phyloP scores from a whole-genome alignment of 1,140 invertebrate genomes.

The Mactra quadrangularis region DNA sequence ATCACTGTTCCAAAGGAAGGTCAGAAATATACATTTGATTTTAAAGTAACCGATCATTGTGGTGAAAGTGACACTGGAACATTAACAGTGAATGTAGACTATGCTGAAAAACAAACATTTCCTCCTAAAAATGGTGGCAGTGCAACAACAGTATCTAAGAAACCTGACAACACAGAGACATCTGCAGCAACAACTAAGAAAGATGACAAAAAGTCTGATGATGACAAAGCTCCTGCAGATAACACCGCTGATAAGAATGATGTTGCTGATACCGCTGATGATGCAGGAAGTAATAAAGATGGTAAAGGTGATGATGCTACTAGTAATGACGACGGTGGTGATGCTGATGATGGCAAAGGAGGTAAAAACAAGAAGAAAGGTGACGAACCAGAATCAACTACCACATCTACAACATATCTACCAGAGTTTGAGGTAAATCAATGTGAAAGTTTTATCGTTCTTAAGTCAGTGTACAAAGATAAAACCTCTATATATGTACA shows the following conservation, averaged over 20 bases:
- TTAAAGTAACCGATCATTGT: slow-evolving; percentile 43
- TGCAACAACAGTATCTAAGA: neutral
- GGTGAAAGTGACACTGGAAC: slow-evolving; percentile 19
- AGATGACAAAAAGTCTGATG: neutral
- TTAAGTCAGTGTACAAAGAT: too few species aligned
- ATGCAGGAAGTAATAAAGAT: neutral
- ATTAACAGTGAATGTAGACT: slow-evolving; percentile 11
- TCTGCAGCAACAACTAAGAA: neutral
- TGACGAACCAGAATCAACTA: neutral
- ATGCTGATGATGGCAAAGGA: neutral
- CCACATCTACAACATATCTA: neutral
- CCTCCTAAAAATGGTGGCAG: neutral
- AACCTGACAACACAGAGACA: neutral
- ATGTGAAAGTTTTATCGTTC: too few species aligned
- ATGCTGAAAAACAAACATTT: slow-evolving; percentile 1
- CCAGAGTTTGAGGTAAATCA: neutral
- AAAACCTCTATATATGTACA: too few species aligned
- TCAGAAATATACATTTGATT: slow-evolving; percentile 8
- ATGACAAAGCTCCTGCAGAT: too few species aligned
- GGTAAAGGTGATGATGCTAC: neutral
- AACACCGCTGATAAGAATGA: too few species aligned
- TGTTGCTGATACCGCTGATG: neutral
- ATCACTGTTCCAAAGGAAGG: slow-evolving; percentile 28
- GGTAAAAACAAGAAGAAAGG: neutral
- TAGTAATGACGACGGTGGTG: neutral